Conservation (phyloP, 2,113 vertebrate genomes). For the Nycticebus coucang region DNA sequence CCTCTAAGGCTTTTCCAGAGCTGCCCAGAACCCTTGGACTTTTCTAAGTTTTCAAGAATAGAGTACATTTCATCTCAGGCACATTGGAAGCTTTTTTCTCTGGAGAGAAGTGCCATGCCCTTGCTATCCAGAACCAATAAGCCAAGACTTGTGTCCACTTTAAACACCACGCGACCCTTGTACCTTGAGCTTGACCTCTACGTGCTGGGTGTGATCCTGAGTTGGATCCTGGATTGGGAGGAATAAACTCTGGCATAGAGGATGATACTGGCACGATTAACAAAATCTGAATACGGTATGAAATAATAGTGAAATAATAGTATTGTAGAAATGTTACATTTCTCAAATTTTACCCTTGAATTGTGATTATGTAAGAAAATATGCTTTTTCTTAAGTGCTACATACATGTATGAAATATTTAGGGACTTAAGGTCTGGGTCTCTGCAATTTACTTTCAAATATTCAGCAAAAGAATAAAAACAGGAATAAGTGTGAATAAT, state of each 20-base stretch:
- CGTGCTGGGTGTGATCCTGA: neutral
- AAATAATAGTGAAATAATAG: neutral
- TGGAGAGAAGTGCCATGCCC: neutral
- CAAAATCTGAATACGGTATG: neutral
- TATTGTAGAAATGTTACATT: neutral
- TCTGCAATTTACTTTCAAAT: neutral
- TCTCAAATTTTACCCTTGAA: neutral
- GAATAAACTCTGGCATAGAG: neutral
- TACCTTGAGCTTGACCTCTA: neutral
- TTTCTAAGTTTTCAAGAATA: too few relatives aligned
- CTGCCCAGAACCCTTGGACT: neutral
- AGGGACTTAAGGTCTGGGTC: neutral
- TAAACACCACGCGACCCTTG: neutral
- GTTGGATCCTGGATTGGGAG: neutral
- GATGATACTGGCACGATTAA: neutral
- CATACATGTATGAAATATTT: neutral
- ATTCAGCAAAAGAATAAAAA: slow-evolving; percentile 1
- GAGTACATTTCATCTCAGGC: neutral
- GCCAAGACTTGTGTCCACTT: neutral
- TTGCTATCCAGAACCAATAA: neutral
- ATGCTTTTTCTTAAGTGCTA: neutral
- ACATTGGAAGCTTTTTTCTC: neutral
- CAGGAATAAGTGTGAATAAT: neutral
- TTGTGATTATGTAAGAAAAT: neutral
- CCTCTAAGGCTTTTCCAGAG: neutral